Base-by-base conservation (phyloP, 2,797 vertebrate species). In the Orientallactaga sibirica region DNA sequence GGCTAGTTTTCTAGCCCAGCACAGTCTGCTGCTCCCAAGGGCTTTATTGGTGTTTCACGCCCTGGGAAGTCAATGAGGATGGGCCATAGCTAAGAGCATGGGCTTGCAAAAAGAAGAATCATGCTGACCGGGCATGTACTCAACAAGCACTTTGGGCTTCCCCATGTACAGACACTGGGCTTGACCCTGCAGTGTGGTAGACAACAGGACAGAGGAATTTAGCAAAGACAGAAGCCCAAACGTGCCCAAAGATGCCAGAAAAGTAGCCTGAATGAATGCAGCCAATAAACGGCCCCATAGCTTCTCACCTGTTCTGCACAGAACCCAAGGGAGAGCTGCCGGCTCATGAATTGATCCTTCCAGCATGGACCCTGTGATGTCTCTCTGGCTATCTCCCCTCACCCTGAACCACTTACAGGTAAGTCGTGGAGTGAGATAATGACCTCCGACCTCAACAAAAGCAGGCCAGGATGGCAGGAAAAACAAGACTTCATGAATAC, bases 11-110 rank as follows among this genome's bases (percentile, higher is more conserved):
- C 27, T 12, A n/a, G 20, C 58, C 76, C 29, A 2, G 66, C 15
- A 33, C 48, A 25, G 29, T 11, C 22, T 9, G 18, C 58, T 18
- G 7, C 55, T 25, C 41, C 25, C 12, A 19, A 20, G 37, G 10
- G 6, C n/a, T 14, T 48, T 58, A 33, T 73, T n/a, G 7, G 11
- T 55, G 33, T 20, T 12, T 18, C 68, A 2, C 14, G 22, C 0
- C 48, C 67, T 2, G 5, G 83, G 22, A 41, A 2, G 27, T 76
- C 7, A 10, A 14, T 2, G n/a, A 33, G 68, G 64, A 73, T 19
- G 12, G 3, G 5, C 29, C 1, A 0, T 0, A 5, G 83, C 58
- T 43, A 43, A 48, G 14, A n/a, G n/a, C 25, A 2, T 0, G 24
- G 20, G 6, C 3, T 64, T 33, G 4, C 6, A 3, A 19, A 5